Evolutionary conservation across 2,888 invertebrate species (phyloP).

Genomic region (Bursaphelenchus okinawaensis): DNA sequence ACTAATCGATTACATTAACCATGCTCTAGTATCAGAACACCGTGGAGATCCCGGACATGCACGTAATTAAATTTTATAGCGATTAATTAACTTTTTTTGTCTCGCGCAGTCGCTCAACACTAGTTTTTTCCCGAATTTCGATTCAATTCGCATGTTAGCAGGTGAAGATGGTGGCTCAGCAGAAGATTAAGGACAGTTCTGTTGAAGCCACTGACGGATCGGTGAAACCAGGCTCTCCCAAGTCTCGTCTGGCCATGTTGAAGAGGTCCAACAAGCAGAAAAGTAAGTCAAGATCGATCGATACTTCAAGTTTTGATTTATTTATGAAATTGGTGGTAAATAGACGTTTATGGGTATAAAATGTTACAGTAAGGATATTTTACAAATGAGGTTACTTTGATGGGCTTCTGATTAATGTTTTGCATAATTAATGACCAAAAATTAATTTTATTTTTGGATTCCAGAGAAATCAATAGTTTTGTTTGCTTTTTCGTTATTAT

Average conservation of each 20-base stretch:
- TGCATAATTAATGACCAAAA: background rate
- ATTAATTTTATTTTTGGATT: conserved; percentile 7
- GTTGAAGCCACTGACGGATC: conserved; percentile 17
- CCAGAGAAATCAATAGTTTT: no score
- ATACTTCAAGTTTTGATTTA: no score
- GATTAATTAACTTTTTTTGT: background rate
- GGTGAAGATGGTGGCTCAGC: conserved; percentile 37
- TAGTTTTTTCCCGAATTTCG: background rate
- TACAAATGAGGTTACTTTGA: no score
- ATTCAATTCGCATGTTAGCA: background rate
- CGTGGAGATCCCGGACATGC: background rate
- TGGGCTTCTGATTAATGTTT: no score
- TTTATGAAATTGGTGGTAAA: no score
- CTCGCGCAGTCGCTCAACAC: background rate
- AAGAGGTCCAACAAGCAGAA: conserved; percentile 32
- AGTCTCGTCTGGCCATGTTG: conserved; percentile 30
- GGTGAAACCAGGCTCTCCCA: conserved; percentile 26
- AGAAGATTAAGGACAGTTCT: conserved; percentile 39
- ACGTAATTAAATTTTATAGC: background rate
- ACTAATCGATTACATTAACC: no score
- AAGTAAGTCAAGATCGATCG: conserved; percentile 26
- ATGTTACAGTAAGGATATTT: no score
- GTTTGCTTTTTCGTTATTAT: no score
- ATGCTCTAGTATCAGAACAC: background rate
- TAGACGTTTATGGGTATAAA: no score